phyloP scores from a whole-genome alignment of 2,797 vertebrate genomes.

The Fundulus diaphanus region DNA sequence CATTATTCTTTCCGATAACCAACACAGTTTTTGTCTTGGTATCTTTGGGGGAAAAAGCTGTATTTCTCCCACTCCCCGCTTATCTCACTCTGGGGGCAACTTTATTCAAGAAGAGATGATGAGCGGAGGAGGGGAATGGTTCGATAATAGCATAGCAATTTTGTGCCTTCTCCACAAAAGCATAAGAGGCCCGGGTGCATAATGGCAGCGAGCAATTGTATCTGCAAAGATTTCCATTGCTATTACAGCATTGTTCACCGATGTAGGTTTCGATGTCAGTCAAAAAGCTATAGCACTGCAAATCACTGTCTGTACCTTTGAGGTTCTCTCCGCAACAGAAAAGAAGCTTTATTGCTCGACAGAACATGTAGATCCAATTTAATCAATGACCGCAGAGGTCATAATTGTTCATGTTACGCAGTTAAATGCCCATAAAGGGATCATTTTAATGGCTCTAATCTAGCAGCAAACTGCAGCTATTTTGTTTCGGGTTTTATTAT shows the following conservation, averaged over 20 bases:
- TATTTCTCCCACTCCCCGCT: conserved; percentile 35
- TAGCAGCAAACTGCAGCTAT: conserved; percentile 54
- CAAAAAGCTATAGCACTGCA: conserved; percentile 50
- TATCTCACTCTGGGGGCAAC: conserved; percentile 60
- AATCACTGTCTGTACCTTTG: conserved; percentile 50
- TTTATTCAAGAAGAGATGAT: conserved; percentile 69
- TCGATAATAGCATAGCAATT: conserved; percentile 76
- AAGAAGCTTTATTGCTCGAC: conserved; percentile 41
- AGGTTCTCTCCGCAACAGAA: conserved; percentile 36
- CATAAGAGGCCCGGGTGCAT: conserved; percentile 65
- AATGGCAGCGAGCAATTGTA: conserved; percentile 74
- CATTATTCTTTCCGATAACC: conserved; percentile 40
- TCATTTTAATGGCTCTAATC: conserved; percentile 57
- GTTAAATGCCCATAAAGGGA: conserved; percentile 58
- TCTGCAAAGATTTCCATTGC: conserved; percentile 73
- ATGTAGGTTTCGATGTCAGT: conserved; percentile 68
- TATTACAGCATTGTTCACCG: conserved; percentile 69
- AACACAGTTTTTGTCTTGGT: conserved; percentile 41
- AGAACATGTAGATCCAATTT: conserved; percentile 48
- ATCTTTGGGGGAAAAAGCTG: conserved; percentile 23
- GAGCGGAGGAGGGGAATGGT: conserved; percentile 53
- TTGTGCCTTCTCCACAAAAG: conserved; percentile 70
- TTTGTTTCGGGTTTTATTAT: conserved; percentile 45
- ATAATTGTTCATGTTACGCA: conserved; percentile 53
- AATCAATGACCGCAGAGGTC: conserved; percentile 57